A percentile compares a stretch with the other conserved stretches of the same genome.
phyloP scores from a whole-genome alignment of 1,140 invertebrate genomes.

The Megathymus violae region DNA sequence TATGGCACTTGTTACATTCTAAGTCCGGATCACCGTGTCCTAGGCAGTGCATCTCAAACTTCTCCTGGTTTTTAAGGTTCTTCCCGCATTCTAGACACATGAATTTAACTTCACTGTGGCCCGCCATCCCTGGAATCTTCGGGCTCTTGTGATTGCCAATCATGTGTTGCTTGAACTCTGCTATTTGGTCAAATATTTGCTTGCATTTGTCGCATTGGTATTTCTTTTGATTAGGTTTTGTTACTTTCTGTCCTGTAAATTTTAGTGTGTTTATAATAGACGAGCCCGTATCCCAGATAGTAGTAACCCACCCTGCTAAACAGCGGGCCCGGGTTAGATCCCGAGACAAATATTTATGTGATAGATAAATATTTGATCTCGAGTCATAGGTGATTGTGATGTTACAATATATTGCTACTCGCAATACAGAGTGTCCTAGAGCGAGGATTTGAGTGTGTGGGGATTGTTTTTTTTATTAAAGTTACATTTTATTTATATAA shows the following conservation, averaged over 20 bases:
- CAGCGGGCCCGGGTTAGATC: no score
- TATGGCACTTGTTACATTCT: constrained; percentile 74
- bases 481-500: no score
- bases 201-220: constrained; percentile 77
- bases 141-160: constrained; percentile 51
- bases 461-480: no score
- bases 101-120: constrained; percentile 48
- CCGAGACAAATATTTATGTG: no score
- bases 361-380: no score
- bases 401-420: no score
- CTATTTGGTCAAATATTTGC: constrained; percentile 66
- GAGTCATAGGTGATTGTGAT: no score
- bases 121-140: constrained; percentile 13
- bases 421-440: no score
- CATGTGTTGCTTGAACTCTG: constrained; percentile 67
- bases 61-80: constrained; percentile 64
- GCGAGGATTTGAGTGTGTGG: no score
- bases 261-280: constrained; percentile 1
- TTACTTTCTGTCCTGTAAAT: constrained; percentile 26
- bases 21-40: constrained; percentile 75
- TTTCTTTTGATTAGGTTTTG: constrained; percentile 54
- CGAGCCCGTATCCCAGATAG: no score
- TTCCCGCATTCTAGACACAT: constrained; percentile 71
- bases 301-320: no score
- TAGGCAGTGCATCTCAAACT: constrained; percentile 68